Conservation (phyloP, 92 coral and sea anemone genomes). For the Phenganax marumi region DNA sequence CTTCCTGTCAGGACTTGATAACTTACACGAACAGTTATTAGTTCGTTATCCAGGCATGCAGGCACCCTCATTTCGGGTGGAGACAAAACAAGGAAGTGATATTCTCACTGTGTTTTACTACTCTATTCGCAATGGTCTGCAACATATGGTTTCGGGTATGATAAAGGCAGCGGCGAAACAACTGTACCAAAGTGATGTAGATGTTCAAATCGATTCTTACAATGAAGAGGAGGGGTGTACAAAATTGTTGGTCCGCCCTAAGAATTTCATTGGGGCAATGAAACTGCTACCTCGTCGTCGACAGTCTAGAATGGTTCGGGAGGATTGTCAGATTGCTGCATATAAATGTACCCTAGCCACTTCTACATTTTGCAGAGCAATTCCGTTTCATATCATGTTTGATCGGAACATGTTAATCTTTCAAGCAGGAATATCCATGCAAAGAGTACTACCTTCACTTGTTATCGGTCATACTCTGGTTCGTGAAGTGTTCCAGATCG, state of each 20-base stretch:
- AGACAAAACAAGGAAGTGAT: slow-evolving; percentile 61
- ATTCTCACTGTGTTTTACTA: slow-evolving; percentile 72
- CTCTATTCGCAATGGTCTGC: slow-evolving; percentile 90
- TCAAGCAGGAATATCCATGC: slow-evolving; percentile 84
- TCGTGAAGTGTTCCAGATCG: slow-evolving; percentile 70
- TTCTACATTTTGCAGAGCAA: slow-evolving; percentile 84
- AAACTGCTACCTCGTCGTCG: slow-evolving; percentile 54
- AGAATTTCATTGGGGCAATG: slow-evolving; percentile 51
- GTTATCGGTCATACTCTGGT: slow-evolving; percentile 74
- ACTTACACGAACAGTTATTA: slow-evolving; percentile 84
- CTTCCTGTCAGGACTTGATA: slow-evolving; percentile 80
- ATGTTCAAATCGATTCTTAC: slow-evolving; percentile 58
- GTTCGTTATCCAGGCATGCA: slow-evolving; percentile 91
- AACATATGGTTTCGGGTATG: slow-evolving; percentile 83
- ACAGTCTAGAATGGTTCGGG: slow-evolving; percentile 57
- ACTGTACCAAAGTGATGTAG: slow-evolving; percentile 65
- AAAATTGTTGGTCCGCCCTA: slow-evolving; percentile 61
- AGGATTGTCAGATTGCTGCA: slow-evolving; percentile 73
- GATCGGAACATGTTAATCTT: slow-evolving; percentile 84
- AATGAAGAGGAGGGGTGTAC: slow-evolving; percentile 57
- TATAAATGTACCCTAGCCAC: slow-evolving; percentile 68
- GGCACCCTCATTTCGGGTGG: slow-evolving; percentile 91
- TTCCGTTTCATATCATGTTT: slow-evolving; percentile 89
- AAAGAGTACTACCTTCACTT: slow-evolving; percentile 77
- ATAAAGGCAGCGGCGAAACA: slow-evolving; percentile 76